Evolutionary conservation across 92 coral and sea anemone species (phyloP).

Genomic region (Anthopleura xanthogrammica): DNA sequence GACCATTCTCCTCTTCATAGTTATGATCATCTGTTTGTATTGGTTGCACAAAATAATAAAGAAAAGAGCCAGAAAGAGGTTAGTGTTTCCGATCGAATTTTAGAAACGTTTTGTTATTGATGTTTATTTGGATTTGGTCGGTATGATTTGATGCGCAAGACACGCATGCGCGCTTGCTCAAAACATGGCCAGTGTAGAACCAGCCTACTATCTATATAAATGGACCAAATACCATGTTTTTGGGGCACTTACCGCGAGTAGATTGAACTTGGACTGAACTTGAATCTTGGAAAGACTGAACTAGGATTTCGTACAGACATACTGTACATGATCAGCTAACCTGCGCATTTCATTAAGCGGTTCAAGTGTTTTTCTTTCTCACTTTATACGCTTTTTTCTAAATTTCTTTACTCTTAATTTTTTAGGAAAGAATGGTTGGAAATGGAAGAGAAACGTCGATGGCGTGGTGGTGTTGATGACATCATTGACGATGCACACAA

Average conservation of each 20-base stretch:
- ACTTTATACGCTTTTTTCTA: not conserved
- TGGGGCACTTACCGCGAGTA: too few relatives aligned
- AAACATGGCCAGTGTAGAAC: too few relatives aligned
- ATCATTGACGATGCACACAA: conserved; percentile 25
- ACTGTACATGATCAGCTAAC: too few relatives aligned
- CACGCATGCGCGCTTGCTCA: too few relatives aligned
- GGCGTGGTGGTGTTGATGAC: conserved; percentile 6
- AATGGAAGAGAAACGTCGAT: not conserved
- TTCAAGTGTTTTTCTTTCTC: not conserved
- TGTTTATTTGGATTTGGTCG: not conserved
- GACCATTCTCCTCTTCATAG: not conserved
- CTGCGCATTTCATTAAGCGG: not conserved
- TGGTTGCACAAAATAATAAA: not conserved
- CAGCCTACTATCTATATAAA: too few relatives aligned
- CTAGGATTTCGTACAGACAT: too few relatives aligned
- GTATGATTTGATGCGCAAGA: not conserved
- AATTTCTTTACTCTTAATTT: not conserved
- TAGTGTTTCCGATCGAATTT: not conserved
- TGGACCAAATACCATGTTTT: too few relatives aligned
- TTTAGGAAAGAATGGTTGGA: not conserved
- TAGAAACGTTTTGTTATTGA: not conserved
- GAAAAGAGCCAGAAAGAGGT: not conserved
- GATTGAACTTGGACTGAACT: too few relatives aligned
- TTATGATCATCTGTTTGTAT: not conserved
- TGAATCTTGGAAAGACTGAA: too few relatives aligned